Evolutionary conservation across 1,140 invertebrate genomes (phyloP).

Genomic region (Delia radicum): DNA sequence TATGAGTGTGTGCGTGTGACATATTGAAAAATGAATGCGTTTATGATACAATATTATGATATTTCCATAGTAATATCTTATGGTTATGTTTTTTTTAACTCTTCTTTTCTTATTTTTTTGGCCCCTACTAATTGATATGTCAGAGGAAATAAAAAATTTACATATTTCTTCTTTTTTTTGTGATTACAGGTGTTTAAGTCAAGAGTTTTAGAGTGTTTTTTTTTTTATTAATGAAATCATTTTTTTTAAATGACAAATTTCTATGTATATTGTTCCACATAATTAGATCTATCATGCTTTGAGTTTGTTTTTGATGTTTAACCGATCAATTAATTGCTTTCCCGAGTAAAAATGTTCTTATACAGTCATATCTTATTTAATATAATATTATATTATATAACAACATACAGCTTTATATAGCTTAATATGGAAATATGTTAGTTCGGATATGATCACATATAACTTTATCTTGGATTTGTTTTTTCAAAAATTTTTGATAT

Average conservation of each 20-base stretch:
- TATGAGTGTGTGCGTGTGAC: background rate
- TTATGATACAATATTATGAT: constrained; percentile 18
- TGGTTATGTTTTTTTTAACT: too few relatives aligned
- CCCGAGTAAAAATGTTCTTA: too few relatives aligned
- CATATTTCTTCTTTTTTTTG: background rate
- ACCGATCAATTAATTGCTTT: background rate
- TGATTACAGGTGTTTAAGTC: background rate
- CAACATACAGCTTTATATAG: too few relatives aligned
- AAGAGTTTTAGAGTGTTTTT: too few relatives aligned
- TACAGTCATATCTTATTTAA: too few relatives aligned
- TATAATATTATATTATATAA: too few relatives aligned
- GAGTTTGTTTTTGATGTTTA: background rate
- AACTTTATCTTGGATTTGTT: too few relatives aligned
- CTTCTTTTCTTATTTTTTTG: too few relatives aligned
- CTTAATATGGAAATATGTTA: too few relatives aligned
- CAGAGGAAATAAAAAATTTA: background rate
- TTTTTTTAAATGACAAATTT: constrained; percentile 2
- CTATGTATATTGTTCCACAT: constrained; percentile 1
- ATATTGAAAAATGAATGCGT: background rate
- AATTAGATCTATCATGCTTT: background rate
- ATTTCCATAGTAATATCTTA: background rate
- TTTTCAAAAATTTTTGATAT: too few relatives aligned
- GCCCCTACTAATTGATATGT: background rate
- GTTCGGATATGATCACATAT: too few relatives aligned
- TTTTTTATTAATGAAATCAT: background rate